A percentile compares a stretch with the other conserved stretches of the same genome.
phyloP scores from a whole-genome alignment of 2,888 invertebrate genomes.

The Epirrhoe tristata region DNA sequence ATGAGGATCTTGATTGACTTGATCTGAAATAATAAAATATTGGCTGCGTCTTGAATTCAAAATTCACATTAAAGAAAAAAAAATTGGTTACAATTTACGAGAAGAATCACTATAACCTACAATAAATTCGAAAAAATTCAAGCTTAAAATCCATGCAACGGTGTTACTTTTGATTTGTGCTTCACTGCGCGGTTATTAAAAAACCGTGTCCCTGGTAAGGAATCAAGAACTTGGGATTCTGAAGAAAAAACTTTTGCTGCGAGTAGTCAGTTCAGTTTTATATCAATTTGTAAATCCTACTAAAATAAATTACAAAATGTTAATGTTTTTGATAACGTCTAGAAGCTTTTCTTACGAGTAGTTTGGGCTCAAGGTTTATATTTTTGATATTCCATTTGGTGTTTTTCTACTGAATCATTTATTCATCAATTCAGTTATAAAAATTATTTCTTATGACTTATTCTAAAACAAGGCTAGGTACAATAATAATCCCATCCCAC shows the following conservation, averaged over 20 bases:
- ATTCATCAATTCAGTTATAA: no score
- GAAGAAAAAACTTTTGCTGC: constrained; percentile 54
- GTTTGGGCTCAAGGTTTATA: background rate
- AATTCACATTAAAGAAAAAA: no score
- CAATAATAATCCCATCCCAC: no score
- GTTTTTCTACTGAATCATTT: no score
- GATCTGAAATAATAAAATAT: no score
- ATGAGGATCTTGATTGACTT: no score
- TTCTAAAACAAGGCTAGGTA: no score
- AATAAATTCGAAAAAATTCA: no score
- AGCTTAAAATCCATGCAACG: background rate
- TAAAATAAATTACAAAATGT: background rate
- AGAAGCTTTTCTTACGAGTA: background rate
- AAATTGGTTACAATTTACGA: no score
- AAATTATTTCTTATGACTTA: no score
- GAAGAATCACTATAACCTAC: no score
- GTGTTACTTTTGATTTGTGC: background rate
- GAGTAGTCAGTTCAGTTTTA: constrained; percentile 45
- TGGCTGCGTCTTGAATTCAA: no score
- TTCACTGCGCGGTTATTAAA: constrained; percentile 71
- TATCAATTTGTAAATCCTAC: constrained; percentile 29
- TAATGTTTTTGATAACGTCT: constrained; percentile 38
- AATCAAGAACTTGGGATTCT: constrained; percentile 53
- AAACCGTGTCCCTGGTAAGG: constrained; percentile 61
- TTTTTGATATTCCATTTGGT: background rate